A percentile compares a stretch with the other conserved stretches of the same genome.
These are phyloP conservation scores for Epirrhoe alternata DNA, from an alignment of 2,888 invertebrate genomes.

Conservation along the genomic window DNA sequence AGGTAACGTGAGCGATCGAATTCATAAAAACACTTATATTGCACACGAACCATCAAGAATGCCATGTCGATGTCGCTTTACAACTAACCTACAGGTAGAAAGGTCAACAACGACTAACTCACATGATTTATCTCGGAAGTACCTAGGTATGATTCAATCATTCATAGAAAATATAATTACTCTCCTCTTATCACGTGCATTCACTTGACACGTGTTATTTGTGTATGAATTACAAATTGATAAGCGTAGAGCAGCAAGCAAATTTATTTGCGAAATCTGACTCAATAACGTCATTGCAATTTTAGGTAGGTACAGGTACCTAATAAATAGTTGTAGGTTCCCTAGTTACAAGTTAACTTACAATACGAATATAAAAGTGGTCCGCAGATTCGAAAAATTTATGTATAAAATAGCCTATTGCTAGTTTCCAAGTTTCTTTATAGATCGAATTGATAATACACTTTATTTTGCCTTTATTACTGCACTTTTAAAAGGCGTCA, in stretches of 20 bases:
- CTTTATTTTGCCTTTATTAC: no score
- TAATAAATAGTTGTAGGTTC: neutral
- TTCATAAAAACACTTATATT: no score
- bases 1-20: no score
- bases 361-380: neutral
- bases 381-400: neutral
- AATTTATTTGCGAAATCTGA: slow-evolving; percentile 41
- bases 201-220: slow-evolving; percentile 51
- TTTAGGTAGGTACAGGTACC: slow-evolving; percentile 16
- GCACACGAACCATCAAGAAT: slow-evolving; percentile 6
- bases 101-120: slow-evolving; percentile 12
- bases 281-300: slow-evolving; percentile 43
- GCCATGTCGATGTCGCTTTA: slow-evolving; percentile 2
- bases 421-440: neutral
- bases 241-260: slow-evolving; percentile 42
- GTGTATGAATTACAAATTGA: slow-evolving; percentile 47
- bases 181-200: slow-evolving; percentile 51
- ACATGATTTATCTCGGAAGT: slow-evolving; percentile 33
- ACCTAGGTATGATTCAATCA: slow-evolving; percentile 36
- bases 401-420: neutral
- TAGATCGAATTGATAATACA: neutral
- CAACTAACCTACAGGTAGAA: neutral
- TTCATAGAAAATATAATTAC: slow-evolving; percentile 38
- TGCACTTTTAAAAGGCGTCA: neutral
- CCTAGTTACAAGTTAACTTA: neutral